Conservation (phyloP, 2,888 invertebrate genomes). For the Drosophila tanythrix region DNA sequence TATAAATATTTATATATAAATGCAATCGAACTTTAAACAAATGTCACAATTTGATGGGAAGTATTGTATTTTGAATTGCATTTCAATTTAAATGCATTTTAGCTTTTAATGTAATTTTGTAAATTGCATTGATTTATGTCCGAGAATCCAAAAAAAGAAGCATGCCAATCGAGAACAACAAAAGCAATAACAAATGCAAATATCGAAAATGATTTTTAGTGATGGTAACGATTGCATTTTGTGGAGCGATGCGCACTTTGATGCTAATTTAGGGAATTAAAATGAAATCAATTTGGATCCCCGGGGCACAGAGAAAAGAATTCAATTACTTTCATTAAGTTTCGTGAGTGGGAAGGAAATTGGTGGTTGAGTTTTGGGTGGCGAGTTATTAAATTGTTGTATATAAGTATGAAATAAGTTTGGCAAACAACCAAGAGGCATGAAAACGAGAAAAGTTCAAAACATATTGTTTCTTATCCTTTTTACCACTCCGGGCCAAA, state of each 20-base stretch:
- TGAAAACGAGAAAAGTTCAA: conserved; percentile 58
- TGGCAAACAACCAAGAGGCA: conserved; percentile 49
- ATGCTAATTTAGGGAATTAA: conserved; percentile 70
- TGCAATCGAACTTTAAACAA: conserved; percentile 38
- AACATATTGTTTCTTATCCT: conserved; percentile 72
- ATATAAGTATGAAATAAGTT: conserved; percentile 60
- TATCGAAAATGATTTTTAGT: conserved; percentile 55
- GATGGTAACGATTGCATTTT: conserved; percentile 46
- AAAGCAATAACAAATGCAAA: conserved; percentile 45
- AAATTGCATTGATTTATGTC: conserved; percentile 70
- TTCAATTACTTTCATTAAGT: conserved; percentile 50
- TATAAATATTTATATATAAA: conserved; percentile 9
- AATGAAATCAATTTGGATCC: conserved; percentile 39
- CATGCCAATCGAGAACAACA: conserved; percentile 2
- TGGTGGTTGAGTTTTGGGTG: neutral
- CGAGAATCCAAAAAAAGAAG: conserved; percentile 10
- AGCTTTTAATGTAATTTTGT: conserved; percentile 65
- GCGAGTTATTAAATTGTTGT: conserved; percentile 59
- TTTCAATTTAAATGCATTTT: conserved; percentile 62
- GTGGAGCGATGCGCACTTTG: conserved; percentile 40
- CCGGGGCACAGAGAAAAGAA: conserved; percentile 11
- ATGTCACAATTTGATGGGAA: conserved; percentile 25
- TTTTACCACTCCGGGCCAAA: conserved; percentile 44
- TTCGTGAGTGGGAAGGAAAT: neutral
- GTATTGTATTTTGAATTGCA: conserved; percentile 25